A percentile compares a stretch with the other conserved stretches of the same genome.
Evolutionary conservation across 2,888 invertebrate genomes (phyloP).

Genomic region (Malacosoma neustria): DNA sequence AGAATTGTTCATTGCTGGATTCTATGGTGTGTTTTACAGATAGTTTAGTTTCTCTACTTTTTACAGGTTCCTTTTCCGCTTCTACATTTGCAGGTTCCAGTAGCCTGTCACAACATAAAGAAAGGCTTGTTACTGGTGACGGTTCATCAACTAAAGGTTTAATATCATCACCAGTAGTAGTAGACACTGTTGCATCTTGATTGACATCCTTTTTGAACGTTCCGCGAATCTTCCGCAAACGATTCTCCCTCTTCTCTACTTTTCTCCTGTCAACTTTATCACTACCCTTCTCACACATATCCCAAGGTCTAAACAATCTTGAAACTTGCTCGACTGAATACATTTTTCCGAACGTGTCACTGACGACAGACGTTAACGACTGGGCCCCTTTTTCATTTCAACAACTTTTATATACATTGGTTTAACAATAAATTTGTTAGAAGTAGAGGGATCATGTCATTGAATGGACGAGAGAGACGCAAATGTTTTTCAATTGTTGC

Average conservation of each 20-base stretch:
- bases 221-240: slow-evolving; percentile 61
- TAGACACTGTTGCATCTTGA: slow-evolving; percentile 71
- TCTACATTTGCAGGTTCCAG: slow-evolving; percentile 35
- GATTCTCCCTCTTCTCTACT: slow-evolving; percentile 47
- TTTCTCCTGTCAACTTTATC: slow-evolving; percentile 24
- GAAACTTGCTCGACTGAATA: slow-evolving; percentile 48
- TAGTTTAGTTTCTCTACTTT: slow-evolving; percentile 10
- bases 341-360: slow-evolving; percentile 41
- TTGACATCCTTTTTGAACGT: slow-evolving; percentile 48
- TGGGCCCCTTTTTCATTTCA: slow-evolving; percentile 61
- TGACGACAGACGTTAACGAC: slow-evolving; percentile 44
- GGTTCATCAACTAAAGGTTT: slow-evolving; percentile 19
- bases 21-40: slow-evolving; percentile 3
- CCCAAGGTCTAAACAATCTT: slow-evolving; percentile 78
- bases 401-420: slow-evolving; percentile 70
- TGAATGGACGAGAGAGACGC: slow-evolving; percentile 68
- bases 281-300: slow-evolving; percentile 52
- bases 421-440: slow-evolving; percentile 73
- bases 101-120: slow-evolving; percentile 51
- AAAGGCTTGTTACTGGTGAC: slow-evolving; percentile 54
- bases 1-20: not conserved
- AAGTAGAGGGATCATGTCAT: slow-evolving; percentile 63
- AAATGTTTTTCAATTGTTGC: slow-evolving; percentile 74
- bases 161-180: slow-evolving; percentile 56
- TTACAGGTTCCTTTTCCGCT: slow-evolving; percentile 18